These are phyloP conservation scores for Fistularia tabacaria DNA, from an alignment of 2,797 vertebrate genomes.

Conservation along the genomic window DNA sequence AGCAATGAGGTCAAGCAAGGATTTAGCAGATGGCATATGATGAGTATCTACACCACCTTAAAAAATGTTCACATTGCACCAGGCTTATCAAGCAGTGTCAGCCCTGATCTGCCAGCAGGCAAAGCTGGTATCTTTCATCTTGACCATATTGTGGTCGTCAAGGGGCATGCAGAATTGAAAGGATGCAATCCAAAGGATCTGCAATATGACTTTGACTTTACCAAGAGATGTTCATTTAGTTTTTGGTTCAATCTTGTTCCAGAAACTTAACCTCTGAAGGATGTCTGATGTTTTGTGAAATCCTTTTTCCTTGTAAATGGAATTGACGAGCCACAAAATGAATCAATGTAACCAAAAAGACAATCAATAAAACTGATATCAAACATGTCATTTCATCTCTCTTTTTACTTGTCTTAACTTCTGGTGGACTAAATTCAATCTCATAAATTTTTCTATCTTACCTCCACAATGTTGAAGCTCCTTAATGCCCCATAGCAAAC, in stretches of 20 bases:
- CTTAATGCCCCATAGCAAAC: no score
- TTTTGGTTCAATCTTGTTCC: no score
- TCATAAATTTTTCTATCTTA: no score
- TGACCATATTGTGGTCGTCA: constrained; percentile 25
- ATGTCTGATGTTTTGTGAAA: no score
- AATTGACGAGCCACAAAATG: no score
- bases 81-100: constrained; percentile 53
- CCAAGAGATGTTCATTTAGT: constrained; percentile 21
- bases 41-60: constrained; percentile 57
- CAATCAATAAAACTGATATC: no score
- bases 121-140: constrained; percentile 34
- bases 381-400: no score
- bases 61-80: constrained; percentile 49
- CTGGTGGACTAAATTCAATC: neutral
- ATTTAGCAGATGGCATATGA: constrained; percentile 71
- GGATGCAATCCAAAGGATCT: no score
- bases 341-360: no score
- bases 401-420: neutral
- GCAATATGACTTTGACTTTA: constrained; percentile 34
- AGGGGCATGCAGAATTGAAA: constrained; percentile 57
- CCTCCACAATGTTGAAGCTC: no score
- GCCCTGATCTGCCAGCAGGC: constrained; percentile 63
- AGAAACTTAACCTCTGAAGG: no score
- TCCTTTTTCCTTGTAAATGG: no score
- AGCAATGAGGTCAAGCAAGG: constrained; percentile 47